phyloP scores from a whole-genome alignment of 2,888 invertebrate species.

The Amblyjoppa fuscipennis region DNA sequence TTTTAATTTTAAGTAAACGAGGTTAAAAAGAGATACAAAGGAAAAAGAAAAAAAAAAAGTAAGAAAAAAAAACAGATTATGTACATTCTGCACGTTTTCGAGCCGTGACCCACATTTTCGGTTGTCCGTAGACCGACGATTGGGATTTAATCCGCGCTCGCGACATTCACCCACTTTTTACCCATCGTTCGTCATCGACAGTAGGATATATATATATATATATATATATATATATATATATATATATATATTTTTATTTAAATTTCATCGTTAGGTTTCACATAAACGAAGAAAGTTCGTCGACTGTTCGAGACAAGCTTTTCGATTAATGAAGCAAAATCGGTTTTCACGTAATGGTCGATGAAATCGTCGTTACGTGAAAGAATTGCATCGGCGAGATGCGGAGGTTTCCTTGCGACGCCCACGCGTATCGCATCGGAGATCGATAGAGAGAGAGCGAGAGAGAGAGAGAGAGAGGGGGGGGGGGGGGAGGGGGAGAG shows the following conservation, averaged over 20 bases:
- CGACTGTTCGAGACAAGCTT: neutral
- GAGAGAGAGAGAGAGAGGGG: neutral
- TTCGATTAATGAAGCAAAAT: constrained; percentile 1
- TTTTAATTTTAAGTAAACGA: neutral
- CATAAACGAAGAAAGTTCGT: neutral
- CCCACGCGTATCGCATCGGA: constrained; percentile 55
- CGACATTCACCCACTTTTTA: constrained; percentile 75
- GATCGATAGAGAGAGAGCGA: neutral
- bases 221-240: too few species aligned
- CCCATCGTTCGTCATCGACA: neutral
- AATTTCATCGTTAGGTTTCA: neutral
- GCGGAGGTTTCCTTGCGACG: constrained; percentile 28
- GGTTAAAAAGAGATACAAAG: neutral
- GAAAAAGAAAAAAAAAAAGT: neutral
- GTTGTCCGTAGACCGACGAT: constrained; percentile 46
- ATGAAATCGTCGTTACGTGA: constrained; percentile 37
- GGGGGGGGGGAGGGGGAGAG: too few species aligned
- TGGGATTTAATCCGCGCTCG: constrained; percentile 46
- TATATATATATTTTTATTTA: too few species aligned
- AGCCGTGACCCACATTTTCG: constrained; percentile 76
- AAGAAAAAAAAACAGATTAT: constrained; percentile 17
- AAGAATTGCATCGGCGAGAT: constrained; percentile 49
- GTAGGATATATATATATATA: neutral
- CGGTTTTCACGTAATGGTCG: constrained; percentile 9
- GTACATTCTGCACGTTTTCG: constrained; percentile 57